A percentile compares a stretch with the other conserved stretches of the same genome.
Evolutionary conservation across 2,797 vertebrate species (phyloP).

Genomic region (Rhincodon typus): DNA sequence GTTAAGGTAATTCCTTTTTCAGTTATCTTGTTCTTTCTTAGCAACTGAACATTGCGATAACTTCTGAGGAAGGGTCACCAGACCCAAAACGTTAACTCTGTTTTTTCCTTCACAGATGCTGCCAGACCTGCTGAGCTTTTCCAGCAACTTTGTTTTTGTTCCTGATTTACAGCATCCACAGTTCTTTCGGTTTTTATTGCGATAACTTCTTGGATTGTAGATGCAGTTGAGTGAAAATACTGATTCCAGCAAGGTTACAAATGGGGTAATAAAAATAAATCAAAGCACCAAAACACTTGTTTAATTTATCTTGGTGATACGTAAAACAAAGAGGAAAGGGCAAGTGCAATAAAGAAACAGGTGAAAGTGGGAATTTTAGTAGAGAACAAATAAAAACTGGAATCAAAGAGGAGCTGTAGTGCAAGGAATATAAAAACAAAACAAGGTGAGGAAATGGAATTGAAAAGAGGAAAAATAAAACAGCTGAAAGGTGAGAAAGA

Average conservation of each 20-base stretch:
- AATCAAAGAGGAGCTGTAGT: neutral
- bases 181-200: too few species aligned
- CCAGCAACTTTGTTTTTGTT: too few species aligned
- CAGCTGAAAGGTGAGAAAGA: neutral
- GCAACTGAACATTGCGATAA: neutral
- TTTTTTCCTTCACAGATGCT: too few species aligned
- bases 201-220: neutral
- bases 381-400: neutral
- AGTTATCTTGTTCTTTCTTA: neutral
- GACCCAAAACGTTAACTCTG: too few species aligned
- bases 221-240: neutral
- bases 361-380: neutral
- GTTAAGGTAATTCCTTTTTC: conserved; percentile 67
- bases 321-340: neutral
- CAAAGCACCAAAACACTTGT: neutral
- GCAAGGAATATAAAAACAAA: neutral
- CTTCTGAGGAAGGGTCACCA: too few species aligned
- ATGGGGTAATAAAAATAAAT: neutral
- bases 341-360: neutral
- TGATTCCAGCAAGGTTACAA: neutral
- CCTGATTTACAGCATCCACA: too few species aligned
- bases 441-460: neutral
- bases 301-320: neutral
- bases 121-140: too few species aligned
- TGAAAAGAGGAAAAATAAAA: neutral